phyloP scores from a whole-genome alignment of 2,113 vertebrate species.

The Tichodroma muraria region DNA sequence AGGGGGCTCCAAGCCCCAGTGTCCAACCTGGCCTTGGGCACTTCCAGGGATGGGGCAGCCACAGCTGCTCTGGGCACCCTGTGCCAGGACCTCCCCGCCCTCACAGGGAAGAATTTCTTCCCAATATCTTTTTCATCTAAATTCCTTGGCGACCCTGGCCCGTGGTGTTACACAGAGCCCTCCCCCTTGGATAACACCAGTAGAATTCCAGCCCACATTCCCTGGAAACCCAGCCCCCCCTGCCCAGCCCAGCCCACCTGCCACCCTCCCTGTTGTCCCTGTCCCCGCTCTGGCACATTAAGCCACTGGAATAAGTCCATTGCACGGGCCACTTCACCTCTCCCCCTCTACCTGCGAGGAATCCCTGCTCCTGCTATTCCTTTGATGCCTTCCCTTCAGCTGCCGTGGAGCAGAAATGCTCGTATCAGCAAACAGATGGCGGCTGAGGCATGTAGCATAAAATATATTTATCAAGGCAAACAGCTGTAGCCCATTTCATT shows the following conservation, averaged over 20 bases:
- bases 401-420: constrained; percentile 69
- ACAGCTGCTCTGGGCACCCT: background rate
- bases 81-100: background rate
- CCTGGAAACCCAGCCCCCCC: background rate
- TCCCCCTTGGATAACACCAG: background rate
- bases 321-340: background rate
- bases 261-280: background rate
- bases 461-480: constrained; percentile 84
- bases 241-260: background rate
- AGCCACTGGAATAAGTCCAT: background rate
- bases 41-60: background rate
- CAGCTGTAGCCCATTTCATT: constrained; percentile 80
- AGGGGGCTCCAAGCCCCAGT: background rate
- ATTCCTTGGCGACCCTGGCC: background rate
- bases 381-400: constrained; percentile 71
- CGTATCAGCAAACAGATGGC: constrained; percentile 81
- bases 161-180: rapidly evolving
- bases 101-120: rapidly evolving
- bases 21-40: rapidly evolving
- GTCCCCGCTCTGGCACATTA: background rate
- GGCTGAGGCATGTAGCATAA: constrained; percentile 77
- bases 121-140: background rate
- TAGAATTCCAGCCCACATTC: background rate
- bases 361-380: constrained; percentile 44
- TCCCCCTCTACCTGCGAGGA: constrained; percentile 48